phyloP scores from a whole-genome alignment of 2,113 vertebrate genomes.

The Ageneiosus marmoratus region DNA sequence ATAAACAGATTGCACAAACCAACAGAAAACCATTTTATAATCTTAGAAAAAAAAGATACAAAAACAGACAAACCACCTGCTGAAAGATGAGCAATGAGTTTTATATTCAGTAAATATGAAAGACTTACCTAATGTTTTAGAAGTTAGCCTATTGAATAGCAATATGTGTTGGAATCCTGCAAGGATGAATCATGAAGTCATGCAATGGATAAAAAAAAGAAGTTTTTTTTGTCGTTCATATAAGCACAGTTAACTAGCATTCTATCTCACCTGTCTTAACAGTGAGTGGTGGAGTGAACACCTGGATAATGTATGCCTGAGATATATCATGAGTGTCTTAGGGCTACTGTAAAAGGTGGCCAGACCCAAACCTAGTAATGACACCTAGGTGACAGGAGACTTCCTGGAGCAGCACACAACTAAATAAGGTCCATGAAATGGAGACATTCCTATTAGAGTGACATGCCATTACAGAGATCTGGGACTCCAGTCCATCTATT shows the following conservation, averaged over 20 bases:
- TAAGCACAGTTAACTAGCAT: not conserved
- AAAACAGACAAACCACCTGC: too few relatives aligned
- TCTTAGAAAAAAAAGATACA: not conserved
- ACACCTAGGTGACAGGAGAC: not conserved
- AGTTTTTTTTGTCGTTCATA: not conserved
- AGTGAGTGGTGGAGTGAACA: not conserved
- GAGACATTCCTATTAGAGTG: not conserved
- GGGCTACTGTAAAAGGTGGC: not conserved
- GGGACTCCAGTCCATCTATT: too few relatives aligned
- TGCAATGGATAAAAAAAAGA: not conserved
- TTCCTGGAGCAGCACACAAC: not conserved
- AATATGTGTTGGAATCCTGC: not conserved
- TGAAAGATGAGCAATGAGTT: too few relatives aligned
- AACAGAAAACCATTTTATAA: not conserved
- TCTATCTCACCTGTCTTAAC: not conserved
- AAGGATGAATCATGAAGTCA: not conserved
- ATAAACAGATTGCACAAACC: not conserved
- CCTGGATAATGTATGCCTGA: not conserved
- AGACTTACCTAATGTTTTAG: not conserved
- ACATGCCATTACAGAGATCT: not conserved
- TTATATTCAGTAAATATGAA: not conserved
- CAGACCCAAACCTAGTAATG: not conserved
- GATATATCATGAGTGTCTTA: not conserved
- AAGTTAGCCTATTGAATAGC: not conserved
- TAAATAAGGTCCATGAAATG: not conserved